phyloP scores from a whole-genome alignment of 37 sponge, comb jelly and placozoan species.

The Diacarnus erythraeanus region DNA sequence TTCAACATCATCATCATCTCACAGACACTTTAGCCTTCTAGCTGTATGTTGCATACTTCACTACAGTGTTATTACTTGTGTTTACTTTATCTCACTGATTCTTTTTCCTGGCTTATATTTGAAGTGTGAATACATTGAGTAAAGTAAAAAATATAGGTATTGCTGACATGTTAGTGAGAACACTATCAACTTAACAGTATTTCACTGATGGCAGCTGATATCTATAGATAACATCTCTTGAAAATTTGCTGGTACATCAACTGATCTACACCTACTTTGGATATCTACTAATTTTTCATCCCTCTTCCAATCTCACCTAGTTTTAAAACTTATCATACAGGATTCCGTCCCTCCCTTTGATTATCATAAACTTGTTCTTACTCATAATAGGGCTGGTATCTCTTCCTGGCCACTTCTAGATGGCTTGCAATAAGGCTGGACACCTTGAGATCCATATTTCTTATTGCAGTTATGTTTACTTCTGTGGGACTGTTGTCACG shows the following conservation, averaged over 20 bases:
- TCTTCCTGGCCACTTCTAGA: constrained; percentile 46
- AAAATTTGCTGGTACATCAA: too few relatives aligned
- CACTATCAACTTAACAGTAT: neutral
- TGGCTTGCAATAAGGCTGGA: constrained; percentile 84
- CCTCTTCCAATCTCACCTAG: neutral
- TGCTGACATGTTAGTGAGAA: neutral
- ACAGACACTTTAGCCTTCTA: too few relatives aligned
- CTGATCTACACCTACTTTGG: too few relatives aligned
- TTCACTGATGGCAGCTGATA: neutral
- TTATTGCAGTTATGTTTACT: constrained; percentile 49
- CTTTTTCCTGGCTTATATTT: too few relatives aligned
- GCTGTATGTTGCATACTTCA: too few relatives aligned
- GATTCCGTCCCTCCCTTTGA: neutral
- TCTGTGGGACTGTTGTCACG: constrained; percentile 42
- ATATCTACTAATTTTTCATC: too few relatives aligned
- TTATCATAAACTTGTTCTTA: neutral
- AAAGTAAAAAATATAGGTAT: too few relatives aligned
- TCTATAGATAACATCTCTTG: too few relatives aligned
- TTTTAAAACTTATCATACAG: neutral
- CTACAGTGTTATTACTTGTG: too few relatives aligned
- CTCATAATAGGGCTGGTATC: constrained; percentile 50
- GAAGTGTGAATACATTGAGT: too few relatives aligned
- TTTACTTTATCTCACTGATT: too few relatives aligned
- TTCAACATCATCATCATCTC: too few relatives aligned
- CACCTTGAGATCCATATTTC: constrained; percentile 33